Evolutionary conservation across 2,113 vertebrate genomes (phyloP).

Genomic region (Lasiurus cinereus): DNA sequence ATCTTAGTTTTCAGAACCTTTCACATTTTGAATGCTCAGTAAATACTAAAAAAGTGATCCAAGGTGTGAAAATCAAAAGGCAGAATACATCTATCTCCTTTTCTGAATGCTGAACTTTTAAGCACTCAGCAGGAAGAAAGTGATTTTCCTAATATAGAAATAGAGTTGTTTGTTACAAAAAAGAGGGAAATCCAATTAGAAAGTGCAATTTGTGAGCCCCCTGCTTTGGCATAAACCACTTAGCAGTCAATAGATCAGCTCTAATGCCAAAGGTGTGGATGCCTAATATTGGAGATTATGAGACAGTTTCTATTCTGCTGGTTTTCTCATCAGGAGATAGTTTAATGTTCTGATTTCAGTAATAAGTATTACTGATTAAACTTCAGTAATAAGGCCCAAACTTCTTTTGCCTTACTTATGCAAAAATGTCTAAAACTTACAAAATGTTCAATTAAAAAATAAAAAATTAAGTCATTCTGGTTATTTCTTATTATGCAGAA

Average conservation of each 20-base stretch:
- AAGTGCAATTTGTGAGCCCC: slow-evolving; percentile 77
- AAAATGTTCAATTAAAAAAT: slow-evolving; percentile 5
- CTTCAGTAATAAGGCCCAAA: slow-evolving; percentile 13
- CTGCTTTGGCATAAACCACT: slow-evolving; percentile 64
- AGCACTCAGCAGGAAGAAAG: slow-evolving; percentile 73
- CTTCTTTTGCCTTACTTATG: slow-evolving; percentile 34
- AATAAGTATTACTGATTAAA: slow-evolving; percentile 56
- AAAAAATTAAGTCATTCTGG: not conserved
- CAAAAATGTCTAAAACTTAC: slow-evolving; percentile 27
- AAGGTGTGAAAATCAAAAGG: slow-evolving; percentile 65
- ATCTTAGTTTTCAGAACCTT: slow-evolving; percentile 31
- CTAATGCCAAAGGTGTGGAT: slow-evolving; percentile 59
- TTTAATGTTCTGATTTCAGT: slow-evolving; percentile 61
- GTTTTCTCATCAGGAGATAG: slow-evolving; percentile 51
- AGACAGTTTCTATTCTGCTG: slow-evolving; percentile 60
- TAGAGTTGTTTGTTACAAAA: slow-evolving; percentile 67
- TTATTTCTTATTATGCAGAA: not conserved
- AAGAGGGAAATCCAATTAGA: slow-evolving; percentile 80
- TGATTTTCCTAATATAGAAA: slow-evolving; percentile 74
- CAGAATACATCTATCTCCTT: slow-evolving; percentile 59
- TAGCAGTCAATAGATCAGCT: slow-evolving; percentile 55
- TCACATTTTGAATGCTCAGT: slow-evolving; percentile 46
- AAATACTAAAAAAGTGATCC: slow-evolving; percentile 51
- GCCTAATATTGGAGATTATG: slow-evolving; percentile 64
- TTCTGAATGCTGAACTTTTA: slow-evolving; percentile 56